A percentile compares a stretch with the other conserved stretches of the same genome.
These are phyloP conservation scores for Batillaria attramentaria DNA, from an alignment of 1,140 invertebrate species.

Conservation along the genomic window DNA sequence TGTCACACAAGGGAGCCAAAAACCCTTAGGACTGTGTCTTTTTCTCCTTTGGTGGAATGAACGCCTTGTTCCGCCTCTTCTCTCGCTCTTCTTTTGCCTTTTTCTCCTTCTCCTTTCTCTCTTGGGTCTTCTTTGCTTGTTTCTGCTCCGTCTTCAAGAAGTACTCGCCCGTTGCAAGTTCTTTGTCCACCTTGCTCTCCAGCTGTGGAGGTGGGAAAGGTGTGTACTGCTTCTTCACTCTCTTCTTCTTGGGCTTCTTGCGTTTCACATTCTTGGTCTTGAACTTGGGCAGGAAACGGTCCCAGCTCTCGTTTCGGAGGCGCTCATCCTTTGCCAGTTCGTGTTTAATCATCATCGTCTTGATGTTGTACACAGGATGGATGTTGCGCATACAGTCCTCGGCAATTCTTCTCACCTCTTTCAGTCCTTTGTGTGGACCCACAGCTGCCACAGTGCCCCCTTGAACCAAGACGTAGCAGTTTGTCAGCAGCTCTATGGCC, in stretches of 20 bases:
- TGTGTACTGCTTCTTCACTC: slow-evolving; percentile 85
- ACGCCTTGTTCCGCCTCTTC: slow-evolving; percentile 16
- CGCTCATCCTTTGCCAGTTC: slow-evolving; percentile 93
- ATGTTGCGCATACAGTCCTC: slow-evolving; percentile 99
- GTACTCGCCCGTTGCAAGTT: slow-evolving; percentile 96
- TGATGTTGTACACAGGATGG: slow-evolving; percentile 45
- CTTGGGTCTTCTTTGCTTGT: background rate
- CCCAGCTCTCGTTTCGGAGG: slow-evolving; percentile 96
- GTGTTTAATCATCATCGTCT: slow-evolving; percentile 95
- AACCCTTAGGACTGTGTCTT: no score
- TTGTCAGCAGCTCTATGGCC: slow-evolving; percentile 97
- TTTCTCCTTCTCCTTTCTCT: background rate
- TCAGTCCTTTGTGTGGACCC: slow-evolving; percentile 94
- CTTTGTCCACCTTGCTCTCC: slow-evolving; percentile 94
- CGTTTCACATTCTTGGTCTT: slow-evolving; percentile 92
- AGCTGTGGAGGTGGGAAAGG: slow-evolving; percentile 96
- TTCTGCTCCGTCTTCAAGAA: slow-evolving; percentile 89
- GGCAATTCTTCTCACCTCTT: slow-evolving; percentile 88
- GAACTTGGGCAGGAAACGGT: slow-evolving; percentile 96
- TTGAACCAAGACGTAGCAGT: slow-evolving; percentile 97
- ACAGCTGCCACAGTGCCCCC: slow-evolving; percentile 98
- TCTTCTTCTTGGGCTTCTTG: slow-evolving; percentile 80
- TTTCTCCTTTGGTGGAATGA: slow-evolving; percentile 27
- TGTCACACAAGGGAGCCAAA: no score
- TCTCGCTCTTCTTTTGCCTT: slow-evolving; percentile 6